Evolutionary conservation across 2,888 invertebrate species (phyloP).

Genomic region (Pandemis corylana): DNA sequence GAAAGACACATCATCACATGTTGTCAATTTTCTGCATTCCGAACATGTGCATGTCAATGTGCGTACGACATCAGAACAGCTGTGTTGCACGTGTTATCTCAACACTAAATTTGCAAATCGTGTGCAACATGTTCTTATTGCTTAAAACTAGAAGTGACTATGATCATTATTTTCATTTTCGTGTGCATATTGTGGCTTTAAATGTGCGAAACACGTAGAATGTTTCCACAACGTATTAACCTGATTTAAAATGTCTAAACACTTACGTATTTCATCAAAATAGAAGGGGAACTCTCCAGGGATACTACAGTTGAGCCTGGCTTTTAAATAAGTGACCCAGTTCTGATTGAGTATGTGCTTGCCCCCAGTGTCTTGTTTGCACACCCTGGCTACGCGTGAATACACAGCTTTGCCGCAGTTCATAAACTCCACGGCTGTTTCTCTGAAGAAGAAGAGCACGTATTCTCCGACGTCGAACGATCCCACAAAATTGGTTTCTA

Average conservation of each 20-base stretch:
- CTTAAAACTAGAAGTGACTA: too few species aligned
- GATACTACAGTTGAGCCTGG: conserved; percentile 88
- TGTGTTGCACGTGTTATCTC: not conserved
- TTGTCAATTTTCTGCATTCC: not conserved
- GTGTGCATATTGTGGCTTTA: not conserved
- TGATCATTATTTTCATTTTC: not conserved
- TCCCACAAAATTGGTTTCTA: conserved; percentile 90
- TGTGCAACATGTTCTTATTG: not conserved
- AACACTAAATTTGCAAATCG: not conserved
- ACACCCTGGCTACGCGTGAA: conserved; percentile 89
- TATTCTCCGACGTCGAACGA: conserved; percentile 88
- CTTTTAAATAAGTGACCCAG: conserved; percentile 89
- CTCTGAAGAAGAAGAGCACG: conserved; percentile 90
- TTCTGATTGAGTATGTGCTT: conserved; percentile 87
- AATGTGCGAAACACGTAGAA: not conserved
- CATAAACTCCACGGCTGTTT: conserved; percentile 88
- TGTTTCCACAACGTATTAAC: conserved; percentile 1
- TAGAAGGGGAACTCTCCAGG: conserved; percentile 91
- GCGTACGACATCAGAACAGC: not conserved
- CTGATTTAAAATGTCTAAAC: conserved; percentile 58
- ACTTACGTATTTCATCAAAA: conserved; percentile 88
- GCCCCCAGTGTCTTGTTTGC: conserved; percentile 89
- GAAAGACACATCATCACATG: not conserved
- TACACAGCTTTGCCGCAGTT: conserved; percentile 89
- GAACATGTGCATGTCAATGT: not conserved